Evolutionary conservation across 2,888 invertebrate species (phyloP), one percentile per base, ranked within the genome.

Genomic region (Cosmia trapezina): DNA sequence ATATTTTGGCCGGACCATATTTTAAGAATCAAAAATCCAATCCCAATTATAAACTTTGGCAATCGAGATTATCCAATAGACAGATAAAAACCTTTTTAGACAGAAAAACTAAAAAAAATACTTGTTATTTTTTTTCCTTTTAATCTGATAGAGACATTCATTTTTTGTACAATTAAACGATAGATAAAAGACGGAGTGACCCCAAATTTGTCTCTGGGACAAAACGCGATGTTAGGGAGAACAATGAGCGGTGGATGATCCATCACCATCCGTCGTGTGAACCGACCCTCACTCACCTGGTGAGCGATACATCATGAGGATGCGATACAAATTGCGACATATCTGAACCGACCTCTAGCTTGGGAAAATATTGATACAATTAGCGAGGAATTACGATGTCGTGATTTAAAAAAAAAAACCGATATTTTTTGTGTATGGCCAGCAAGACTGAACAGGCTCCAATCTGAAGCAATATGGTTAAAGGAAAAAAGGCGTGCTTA

Each of bases 201-300:
- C 94, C 94, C 90, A 93, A 95, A 96, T 96, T 95, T 95, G 95
- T 95, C 95, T 90, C 76, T 89, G 92, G 89, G 87, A 94, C 93
- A 93, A 93, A 91, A 89, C 89, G 89, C 82, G 86, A 28, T 85
- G 83, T 84, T 85, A 79, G 86, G 51, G 81, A 93, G 94, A 95
- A 95, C 95, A 96, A 95, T 93, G 89, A 84, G 83, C 76, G 72
- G 83, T 81, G 80, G 84, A 93, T 94, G 95, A 96, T 96, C 95
- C 95, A 95, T 96, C 96, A 96, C 89, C 93, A 95, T 94, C 90
- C 93, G 95, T 93, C 94, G 91, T 92, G 94, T 89, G 94, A 92
- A 93, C 90, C 89, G 88, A 92, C 91, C 92, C 94, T 95, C 94
- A 95, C 94, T 95, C 94, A 95, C 95, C 95, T 94, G 94, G 92